Conservation (phyloP, 2,113 vertebrate species). For the Xenotilapia longispinis region DNA sequence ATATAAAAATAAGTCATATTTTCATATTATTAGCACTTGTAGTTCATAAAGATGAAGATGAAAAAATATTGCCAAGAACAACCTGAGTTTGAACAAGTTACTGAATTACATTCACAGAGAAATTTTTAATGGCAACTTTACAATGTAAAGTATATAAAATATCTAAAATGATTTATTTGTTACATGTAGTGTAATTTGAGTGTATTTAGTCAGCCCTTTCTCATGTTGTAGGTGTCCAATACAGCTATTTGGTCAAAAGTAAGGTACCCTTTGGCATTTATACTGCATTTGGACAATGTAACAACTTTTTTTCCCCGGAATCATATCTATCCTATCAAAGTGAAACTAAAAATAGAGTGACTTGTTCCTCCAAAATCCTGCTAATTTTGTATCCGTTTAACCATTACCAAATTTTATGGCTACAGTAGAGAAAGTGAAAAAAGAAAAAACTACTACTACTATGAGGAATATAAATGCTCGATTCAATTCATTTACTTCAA, state of each 20-base stretch:
- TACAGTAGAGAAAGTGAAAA: background rate
- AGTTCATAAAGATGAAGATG: background rate
- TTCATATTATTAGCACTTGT: background rate
- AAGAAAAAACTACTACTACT: background rate
- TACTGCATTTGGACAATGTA: background rate
- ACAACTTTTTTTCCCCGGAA: rapidly evolving
- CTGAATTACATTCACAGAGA: background rate
- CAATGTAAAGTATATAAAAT: background rate
- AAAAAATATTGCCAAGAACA: background rate
- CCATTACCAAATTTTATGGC: background rate
- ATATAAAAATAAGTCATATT: background rate
- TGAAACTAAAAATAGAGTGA: rapidly evolving
- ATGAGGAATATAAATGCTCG: background rate
- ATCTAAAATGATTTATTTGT: background rate
- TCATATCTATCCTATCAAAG: background rate
- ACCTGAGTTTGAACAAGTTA: background rate
- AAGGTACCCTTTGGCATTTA: background rate
- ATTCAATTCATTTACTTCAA: background rate
- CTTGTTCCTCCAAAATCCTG: background rate
- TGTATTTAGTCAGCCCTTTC: background rate
- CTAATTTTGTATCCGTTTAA: background rate
- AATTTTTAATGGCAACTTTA: background rate
- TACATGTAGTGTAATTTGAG: background rate
- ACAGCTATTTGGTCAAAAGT: background rate
- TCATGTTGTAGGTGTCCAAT: background rate